These are phyloP conservation scores for Andinoacara biseriatus DNA, from an alignment of 2,113 vertebrate genomes.

Conservation along the genomic window DNA sequence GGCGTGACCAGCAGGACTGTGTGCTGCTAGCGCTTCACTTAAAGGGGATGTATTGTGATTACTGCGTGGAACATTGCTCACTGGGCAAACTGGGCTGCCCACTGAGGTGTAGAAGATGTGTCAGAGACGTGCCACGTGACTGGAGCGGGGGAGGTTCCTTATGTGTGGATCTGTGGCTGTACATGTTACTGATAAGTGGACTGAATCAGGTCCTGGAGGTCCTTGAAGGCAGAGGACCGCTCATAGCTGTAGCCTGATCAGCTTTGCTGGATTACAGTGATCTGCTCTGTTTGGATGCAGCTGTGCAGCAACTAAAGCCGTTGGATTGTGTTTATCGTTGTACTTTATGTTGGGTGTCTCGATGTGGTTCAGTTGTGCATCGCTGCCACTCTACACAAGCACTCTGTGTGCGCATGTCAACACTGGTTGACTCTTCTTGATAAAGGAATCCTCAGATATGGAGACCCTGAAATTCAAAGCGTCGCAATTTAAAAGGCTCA, in stretches of 20 bases:
- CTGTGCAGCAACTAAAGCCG: background rate
- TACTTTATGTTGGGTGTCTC: background rate
- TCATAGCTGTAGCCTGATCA: background rate
- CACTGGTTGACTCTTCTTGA: fast-evolving
- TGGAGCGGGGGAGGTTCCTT: background rate
- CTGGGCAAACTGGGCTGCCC: background rate
- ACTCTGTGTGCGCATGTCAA: background rate
- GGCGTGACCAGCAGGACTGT: background rate
- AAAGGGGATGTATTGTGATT: background rate
- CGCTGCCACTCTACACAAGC: background rate
- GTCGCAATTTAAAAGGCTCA: background rate
- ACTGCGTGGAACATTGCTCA: background rate
- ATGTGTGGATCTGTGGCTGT: background rate
- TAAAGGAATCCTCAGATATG: background rate
- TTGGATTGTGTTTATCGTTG: background rate
- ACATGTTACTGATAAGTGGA: background rate
- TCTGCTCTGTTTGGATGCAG: background rate
- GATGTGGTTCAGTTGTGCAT: background rate
- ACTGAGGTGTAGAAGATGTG: background rate
- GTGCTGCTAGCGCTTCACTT: background rate
- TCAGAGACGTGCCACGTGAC: background rate
- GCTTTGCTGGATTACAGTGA: background rate
- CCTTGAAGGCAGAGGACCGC: background rate
- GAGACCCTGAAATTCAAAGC: background rate
- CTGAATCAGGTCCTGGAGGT: background rate